These are phyloP conservation scores for Pseudococcus longispinus DNA, from an alignment of 2,888 invertebrate species.

Conservation along the genomic window DNA sequence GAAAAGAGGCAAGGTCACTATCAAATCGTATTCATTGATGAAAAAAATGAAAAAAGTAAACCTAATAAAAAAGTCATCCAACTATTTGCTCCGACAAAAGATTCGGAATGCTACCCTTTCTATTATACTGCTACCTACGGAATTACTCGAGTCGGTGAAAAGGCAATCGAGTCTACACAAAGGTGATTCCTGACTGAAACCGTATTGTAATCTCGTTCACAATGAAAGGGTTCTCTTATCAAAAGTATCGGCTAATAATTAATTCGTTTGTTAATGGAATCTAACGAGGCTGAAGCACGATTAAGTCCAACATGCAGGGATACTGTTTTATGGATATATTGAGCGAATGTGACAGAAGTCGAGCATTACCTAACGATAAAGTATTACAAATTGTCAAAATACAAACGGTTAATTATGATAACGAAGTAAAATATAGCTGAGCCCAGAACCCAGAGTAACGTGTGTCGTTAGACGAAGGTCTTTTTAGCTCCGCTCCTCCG, in stretches of 20 bases:
- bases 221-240: not conserved
- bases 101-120: not conserved
- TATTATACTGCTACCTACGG: not conserved
- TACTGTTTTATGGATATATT: not conserved
- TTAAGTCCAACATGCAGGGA: not conserved
- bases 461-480: slow-evolving; percentile 44
- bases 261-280: slow-evolving; percentile 1
- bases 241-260: slow-evolving; percentile 18
- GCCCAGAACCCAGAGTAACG: not conserved
- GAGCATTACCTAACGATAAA: slow-evolving; percentile 45
- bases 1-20: not conserved
- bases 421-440: slow-evolving; percentile 45
- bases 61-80: not conserved
- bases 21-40: not conserved
- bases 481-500: not conserved
- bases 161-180: not conserved
- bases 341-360: slow-evolving; percentile 30
- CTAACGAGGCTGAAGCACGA: slow-evolving; percentile 6
- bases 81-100: not conserved
- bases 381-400: slow-evolving; percentile 51
- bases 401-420: slow-evolving; percentile 49
- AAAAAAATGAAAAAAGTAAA: not conserved
- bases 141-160: not conserved
- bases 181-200: not conserved
- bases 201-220: not conserved